A percentile compares a stretch with the other conserved stretches of the same genome.
Conservation (phyloP, 2,797 vertebrate genomes). For the Borostomias antarcticus region DNA sequence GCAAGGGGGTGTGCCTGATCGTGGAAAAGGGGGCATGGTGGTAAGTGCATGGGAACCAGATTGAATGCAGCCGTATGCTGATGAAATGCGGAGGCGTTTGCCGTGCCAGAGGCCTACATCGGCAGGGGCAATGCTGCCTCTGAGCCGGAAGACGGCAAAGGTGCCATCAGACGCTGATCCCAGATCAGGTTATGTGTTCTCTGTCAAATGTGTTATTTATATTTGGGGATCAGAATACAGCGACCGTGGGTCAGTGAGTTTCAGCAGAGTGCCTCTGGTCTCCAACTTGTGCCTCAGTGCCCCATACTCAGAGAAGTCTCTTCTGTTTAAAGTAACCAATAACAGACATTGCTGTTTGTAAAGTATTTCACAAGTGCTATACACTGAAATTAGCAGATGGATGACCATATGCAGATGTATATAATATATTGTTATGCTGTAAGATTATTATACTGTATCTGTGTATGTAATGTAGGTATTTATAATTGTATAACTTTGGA, state of each 20-base stretch:
- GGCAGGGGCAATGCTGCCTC: no score
- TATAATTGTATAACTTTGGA: slow-evolving; percentile 56
- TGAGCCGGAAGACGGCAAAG: no score
- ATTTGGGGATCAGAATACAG: no score
- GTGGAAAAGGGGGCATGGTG: no score
- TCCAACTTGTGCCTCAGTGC: slow-evolving; percentile 12
- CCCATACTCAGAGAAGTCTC: slow-evolving; percentile 35
- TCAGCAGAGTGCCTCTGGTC: slow-evolving; percentile 53
- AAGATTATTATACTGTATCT: slow-evolving; percentile 50
- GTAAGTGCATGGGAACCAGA: no score
- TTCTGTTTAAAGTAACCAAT: slow-evolving; percentile 32
- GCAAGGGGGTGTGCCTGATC: no score
- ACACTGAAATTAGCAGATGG: slow-evolving; percentile 71
- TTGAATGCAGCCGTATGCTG: no score
- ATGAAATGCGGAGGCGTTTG: no score
- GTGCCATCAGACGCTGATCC: no score
- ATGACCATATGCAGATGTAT: slow-evolving; percentile 66
- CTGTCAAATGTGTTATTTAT: no score
- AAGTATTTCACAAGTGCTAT: slow-evolving; percentile 76
- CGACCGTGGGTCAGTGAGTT: not conserved
- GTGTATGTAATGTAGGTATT: slow-evolving; percentile 55
- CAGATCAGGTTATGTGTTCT: no score
- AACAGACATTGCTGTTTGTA: slow-evolving; percentile 45
- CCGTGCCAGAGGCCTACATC: no score
- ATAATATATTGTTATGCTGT: slow-evolving; percentile 59